Base-by-base conservation (phyloP, 2,113 vertebrate genomes). In the Paedocypris sp. region DNA sequence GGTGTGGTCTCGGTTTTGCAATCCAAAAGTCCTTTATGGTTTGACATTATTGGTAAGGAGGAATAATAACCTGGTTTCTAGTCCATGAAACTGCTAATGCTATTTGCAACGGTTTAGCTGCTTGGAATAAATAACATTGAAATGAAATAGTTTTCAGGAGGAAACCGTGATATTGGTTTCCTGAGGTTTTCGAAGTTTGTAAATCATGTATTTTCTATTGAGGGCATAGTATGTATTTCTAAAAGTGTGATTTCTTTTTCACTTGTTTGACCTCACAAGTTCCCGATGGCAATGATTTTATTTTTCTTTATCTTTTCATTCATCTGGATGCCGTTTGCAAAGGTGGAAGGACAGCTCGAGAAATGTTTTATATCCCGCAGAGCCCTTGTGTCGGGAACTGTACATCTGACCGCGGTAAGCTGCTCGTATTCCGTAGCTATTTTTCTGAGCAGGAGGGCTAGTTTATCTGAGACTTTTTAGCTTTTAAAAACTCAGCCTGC, bases 291-390 rank as follows among this genome's bases (percentile, higher is more conserved):
- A 13, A 38, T 29, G 19, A 48, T 50, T 35, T 59, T 4, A 66
- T 43, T 41, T n/a, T 43, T 23, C 28, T 10, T 47, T 53, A 12
- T n/a, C 7, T 49, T 20, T 80, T 77, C 84, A 5, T 64, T 43
- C 31, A 80, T 81, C 79, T 82, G 79, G 49, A 80, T 86, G 11
- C 77, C 80, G 75, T 79, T 77, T 74, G 77, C 83, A 79, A 83
- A 94, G 94, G 92, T 73, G 92, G 90, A 83, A 90, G 91, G 66
- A 87, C 89, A 74, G 89, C 94, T 80, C 87, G 88, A 85, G 94
- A 97, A 85, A 91, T 88, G 88, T 97, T 97, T 85, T 95, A 91
- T 91, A 93, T 97, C 79, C 91, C 92, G 63, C 93, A 93, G 83
- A 95, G 88, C 77, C 86, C 90, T 73, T 94, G 92, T 87, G 90